Percentiles rank a stretch among this genome's conserved stretches.
These are phyloP conservation scores for Esperia sulphurella DNA, from an alignment of 2,888 invertebrate species.

Conservation along the genomic window DNA sequence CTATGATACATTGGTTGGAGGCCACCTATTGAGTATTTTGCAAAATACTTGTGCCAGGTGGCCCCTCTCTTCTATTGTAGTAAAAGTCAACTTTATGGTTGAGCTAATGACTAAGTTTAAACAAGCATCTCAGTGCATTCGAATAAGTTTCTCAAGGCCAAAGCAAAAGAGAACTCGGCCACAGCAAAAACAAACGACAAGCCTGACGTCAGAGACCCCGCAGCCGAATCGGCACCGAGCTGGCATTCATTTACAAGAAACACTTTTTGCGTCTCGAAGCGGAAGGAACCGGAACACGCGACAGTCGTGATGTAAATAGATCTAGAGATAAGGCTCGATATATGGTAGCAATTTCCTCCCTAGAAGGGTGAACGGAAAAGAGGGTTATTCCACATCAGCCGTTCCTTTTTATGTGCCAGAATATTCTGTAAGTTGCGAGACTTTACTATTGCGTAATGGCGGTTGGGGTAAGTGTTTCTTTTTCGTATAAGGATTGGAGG, in stretches of 20 bases:
- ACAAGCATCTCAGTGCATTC: no score
- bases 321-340: constrained; percentile 65
- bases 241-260: constrained; percentile 20
- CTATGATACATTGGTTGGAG: no score
- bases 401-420: constrained; percentile 50
- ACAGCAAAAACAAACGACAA: no score
- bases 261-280: constrained; percentile 20
- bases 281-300: constrained; percentile 40
- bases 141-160: no score
- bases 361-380: constrained; percentile 58
- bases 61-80: no score
- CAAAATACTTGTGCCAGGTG: no score
- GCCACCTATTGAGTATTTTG: no score
- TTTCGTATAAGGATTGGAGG: background rate
- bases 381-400: constrained; percentile 42
- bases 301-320: constrained; percentile 58
- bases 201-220: no score
- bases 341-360: constrained; percentile 67
- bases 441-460: constrained; percentile 2
- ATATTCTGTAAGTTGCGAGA: constrained; percentile 30
- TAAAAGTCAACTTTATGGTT: no score
- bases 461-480: background rate
- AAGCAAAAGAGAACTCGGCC: no score
- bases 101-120: constrained; percentile 1
- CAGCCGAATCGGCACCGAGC: background rate